Evolutionary conservation across 2,113 vertebrate species (phyloP).

Genomic region (Hylia prasina): DNA sequence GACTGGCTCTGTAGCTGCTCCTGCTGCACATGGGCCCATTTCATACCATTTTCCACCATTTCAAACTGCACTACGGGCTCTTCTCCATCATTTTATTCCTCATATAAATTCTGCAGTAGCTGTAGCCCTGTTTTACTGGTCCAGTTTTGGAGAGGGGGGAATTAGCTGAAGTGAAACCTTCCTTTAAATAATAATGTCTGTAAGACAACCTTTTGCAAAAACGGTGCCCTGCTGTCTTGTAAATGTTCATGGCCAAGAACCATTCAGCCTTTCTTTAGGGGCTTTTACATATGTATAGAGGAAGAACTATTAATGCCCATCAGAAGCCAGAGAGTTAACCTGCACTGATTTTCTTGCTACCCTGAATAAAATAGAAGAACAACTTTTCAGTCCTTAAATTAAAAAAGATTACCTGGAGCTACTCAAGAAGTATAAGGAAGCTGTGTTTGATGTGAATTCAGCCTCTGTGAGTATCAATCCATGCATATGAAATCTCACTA

Average conservation of each 20-base stretch:
- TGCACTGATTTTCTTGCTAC: not conserved
- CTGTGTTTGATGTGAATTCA: not conserved
- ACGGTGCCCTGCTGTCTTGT: not conserved
- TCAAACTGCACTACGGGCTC: not conserved
- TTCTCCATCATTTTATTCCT: not conserved
- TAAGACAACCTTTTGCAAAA: not conserved
- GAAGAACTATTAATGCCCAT: not conserved
- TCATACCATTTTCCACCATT: not conserved
- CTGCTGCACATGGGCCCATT: not conserved
- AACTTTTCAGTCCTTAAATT: not conserved
- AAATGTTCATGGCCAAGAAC: not conserved
- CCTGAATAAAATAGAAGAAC: not conserved
- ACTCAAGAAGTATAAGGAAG: not conserved
- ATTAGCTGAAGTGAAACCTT: not conserved
- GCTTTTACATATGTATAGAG: not conserved
- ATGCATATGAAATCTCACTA: not conserved
- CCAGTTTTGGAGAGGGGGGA: not conserved
- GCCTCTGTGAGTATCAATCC: not conserved
- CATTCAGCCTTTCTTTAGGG: not conserved
- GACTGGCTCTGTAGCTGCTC: not conserved
- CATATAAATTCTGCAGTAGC: not conserved
- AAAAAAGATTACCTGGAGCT: not conserved
- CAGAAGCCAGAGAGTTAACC: not conserved
- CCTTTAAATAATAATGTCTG: not conserved
- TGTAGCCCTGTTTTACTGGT: not conserved